Conservation (phyloP, 2,113 vertebrate genomes). For the Mungos mungo region DNA sequence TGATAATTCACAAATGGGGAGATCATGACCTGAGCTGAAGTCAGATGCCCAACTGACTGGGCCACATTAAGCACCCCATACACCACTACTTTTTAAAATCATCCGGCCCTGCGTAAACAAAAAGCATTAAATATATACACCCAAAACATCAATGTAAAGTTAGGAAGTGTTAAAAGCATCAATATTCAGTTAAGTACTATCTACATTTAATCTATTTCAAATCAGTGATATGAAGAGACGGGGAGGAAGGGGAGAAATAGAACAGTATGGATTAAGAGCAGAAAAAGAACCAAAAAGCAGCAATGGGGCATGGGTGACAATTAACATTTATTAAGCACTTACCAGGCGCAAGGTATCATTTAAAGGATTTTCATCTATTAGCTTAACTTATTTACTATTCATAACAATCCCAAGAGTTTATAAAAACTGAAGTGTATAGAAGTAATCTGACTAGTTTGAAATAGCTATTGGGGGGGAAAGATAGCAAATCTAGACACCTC, state of each 20-base stretch:
- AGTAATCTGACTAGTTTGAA: background rate
- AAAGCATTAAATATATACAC: background rate
- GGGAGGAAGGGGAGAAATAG: background rate
- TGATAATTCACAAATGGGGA: no score
- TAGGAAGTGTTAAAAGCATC: background rate
- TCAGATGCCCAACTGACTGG: no score
- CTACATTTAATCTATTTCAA: constrained; percentile 20
- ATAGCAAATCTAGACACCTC: background rate
- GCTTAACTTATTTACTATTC: background rate
- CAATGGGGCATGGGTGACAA: background rate
- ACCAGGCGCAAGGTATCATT: background rate
- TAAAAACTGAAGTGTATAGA: background rate
- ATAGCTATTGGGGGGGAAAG: background rate
- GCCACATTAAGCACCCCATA: background rate
- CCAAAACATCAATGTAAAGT: background rate
- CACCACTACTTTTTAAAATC: background rate
- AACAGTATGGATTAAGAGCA: background rate
- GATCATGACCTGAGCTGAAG: no score
- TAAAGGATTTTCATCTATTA: background rate
- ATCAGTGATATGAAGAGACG: background rate
- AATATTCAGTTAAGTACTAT: background rate
- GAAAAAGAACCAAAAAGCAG: background rate
- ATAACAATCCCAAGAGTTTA: background rate
- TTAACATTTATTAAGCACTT: background rate
- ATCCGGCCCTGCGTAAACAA: background rate